These are phyloP conservation scores for Physella acuta DNA, from an alignment of 1,140 invertebrate genomes.

Conservation along the genomic window DNA sequence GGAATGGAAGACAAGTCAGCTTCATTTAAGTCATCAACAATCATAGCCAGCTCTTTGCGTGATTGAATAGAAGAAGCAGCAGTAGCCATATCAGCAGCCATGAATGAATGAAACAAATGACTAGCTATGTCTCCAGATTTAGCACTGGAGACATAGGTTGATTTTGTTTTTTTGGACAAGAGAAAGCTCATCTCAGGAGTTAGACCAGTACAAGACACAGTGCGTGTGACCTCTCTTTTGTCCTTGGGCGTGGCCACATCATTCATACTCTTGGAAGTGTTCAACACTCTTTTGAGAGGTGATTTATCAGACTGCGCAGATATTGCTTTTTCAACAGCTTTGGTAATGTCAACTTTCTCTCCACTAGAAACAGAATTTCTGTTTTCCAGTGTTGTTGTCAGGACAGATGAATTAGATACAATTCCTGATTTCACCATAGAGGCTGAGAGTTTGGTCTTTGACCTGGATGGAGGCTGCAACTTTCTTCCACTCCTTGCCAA, in stretches of 20 bases:
- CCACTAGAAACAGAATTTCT: background rate
- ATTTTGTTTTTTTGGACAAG: background rate
- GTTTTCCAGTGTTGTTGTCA: background rate
- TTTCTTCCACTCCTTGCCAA: background rate
- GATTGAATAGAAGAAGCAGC: background rate
- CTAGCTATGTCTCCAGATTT: slow-evolving; percentile 1
- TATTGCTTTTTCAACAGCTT: background rate
- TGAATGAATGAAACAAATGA: slow-evolving; percentile 2
- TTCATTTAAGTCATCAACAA: background rate
- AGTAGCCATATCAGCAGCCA: background rate
- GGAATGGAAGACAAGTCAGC: background rate
- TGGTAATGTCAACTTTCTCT: background rate
- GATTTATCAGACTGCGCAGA: background rate
- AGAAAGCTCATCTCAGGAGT: slow-evolving; percentile 15
- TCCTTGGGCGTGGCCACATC: slow-evolving; percentile 20
- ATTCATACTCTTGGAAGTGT: slow-evolving; percentile 24
- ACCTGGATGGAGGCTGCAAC: background rate
- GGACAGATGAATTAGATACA: too few species aligned
- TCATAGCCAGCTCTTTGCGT: background rate
- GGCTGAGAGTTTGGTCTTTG: background rate
- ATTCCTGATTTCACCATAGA: background rate
- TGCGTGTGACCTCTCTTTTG: background rate
- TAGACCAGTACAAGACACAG: slow-evolving; percentile 21
- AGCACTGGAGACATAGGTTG: background rate
- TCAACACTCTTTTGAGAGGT: slow-evolving; percentile 2